These are phyloP conservation scores for Heliconius melpomene DNA, from an alignment of 1,140 invertebrate species.

Conservation along the genomic window DNA sequence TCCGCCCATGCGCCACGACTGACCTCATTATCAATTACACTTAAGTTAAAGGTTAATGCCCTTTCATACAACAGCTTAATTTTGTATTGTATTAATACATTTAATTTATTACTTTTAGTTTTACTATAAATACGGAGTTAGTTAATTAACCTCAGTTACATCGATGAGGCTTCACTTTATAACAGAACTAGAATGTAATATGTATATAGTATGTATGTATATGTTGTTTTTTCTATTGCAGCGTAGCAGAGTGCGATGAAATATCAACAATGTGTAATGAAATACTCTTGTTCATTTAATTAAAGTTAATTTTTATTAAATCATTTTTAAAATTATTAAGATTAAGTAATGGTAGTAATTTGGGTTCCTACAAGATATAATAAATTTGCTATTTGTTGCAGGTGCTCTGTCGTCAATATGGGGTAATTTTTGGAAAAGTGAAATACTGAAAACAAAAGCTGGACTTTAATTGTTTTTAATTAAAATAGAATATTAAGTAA, in stretches of 20 bases:
- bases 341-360: background rate
- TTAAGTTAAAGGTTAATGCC: too few relatives aligned
- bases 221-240: background rate
- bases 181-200: too few relatives aligned
- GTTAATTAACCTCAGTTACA: too few relatives aligned
- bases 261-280: background rate
- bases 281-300: background rate
- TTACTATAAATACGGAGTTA: too few relatives aligned
- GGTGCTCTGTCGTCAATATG: conserved; percentile 46
- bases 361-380: background rate
- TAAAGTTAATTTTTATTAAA: background rate
- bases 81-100: background rate
- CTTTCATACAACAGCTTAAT: background rate
- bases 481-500: background rate
- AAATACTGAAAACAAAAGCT: background rate
- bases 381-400: conserved; percentile 20
- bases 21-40: too few relatives aligned
- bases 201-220: too few relatives aligned
- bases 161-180: too few relatives aligned
- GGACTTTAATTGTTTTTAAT: conserved; percentile 8
- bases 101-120: background rate
- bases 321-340: background rate
- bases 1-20: too few relatives aligned
- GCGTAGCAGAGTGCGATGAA: background rate
- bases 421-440: conserved; percentile 45